Evolutionary conservation across 2,888 invertebrate genomes (phyloP).

Genomic region (Linnaemya tessellans): DNA sequence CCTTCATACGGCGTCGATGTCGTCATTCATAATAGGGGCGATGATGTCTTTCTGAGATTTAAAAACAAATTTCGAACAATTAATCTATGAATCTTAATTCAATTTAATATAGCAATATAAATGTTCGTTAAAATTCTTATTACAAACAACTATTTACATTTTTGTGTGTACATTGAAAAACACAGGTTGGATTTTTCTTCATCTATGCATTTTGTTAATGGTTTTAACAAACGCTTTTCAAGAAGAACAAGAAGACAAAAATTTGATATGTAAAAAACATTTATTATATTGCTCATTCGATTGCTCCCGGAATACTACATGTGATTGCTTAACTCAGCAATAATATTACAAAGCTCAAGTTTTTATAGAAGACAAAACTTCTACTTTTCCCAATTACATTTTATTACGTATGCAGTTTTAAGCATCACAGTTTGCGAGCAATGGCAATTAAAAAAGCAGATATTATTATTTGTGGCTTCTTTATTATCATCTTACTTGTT

Average conservation of each 20-base stretch:
- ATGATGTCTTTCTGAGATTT: no score
- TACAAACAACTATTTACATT: no score
- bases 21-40: no score
- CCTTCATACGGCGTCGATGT: no score
- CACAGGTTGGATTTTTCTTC: conserved; percentile 19
- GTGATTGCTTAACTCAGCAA: conserved; percentile 57
- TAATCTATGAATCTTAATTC: no score
- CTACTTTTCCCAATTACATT: conserved; percentile 15
- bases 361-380: background rate
- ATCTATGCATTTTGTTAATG: background rate
- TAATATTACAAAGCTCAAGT: conserved; percentile 38
- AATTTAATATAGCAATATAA: no score
- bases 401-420: background rate
- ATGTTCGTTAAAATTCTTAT: no score
- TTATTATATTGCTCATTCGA: background rate
- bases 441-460: conserved; percentile 83
- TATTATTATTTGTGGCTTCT: conserved; percentile 80
- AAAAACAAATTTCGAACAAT: no score
- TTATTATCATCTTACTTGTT: conserved; percentile 78
- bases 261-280: conserved; percentile 47
- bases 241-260: background rate
- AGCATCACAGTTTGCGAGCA: conserved; percentile 14
- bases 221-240: background rate
- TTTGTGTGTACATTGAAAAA: background rate
- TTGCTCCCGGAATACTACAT: background rate